Percentiles rank a stretch among this genome's conserved stretches.
Evolutionary conservation across 2,888 invertebrate species (phyloP).

Genomic region (Coelinius sp.): DNA sequence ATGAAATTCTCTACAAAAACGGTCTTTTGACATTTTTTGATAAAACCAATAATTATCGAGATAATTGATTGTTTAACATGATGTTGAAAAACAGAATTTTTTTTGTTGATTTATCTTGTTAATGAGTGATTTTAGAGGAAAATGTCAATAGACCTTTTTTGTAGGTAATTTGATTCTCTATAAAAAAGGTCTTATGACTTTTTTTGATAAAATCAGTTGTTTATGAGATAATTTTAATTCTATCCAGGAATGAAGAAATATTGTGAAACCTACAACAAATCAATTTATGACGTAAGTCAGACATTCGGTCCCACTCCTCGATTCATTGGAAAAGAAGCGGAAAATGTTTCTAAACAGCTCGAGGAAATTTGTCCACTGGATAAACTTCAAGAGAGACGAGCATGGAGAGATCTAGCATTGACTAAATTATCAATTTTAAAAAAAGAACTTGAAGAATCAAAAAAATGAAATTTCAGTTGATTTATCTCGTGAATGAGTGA

Average conservation of each 20-base stretch:
- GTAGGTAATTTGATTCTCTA: too few relatives aligned
- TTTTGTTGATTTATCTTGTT: too few relatives aligned
- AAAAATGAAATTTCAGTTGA: neutral
- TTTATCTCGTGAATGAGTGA: constrained; percentile 2
- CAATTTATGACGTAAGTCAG: constrained; percentile 77
- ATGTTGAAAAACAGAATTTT: too few relatives aligned
- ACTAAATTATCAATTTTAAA: constrained; percentile 86
- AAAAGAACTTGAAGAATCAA: constrained; percentile 75
- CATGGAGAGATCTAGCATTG: constrained; percentile 88
- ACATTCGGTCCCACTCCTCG: constrained; percentile 83
- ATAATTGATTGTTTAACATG: too few relatives aligned
- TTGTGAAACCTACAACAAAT: constrained; percentile 75
- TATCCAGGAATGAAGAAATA: constrained; percentile 75
- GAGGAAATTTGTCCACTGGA: constrained; percentile 82
- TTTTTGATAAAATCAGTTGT: too few relatives aligned
- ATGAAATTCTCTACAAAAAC: too few relatives aligned
- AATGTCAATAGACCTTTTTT: too few relatives aligned
- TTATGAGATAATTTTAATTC: neutral
- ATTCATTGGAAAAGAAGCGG: constrained; percentile 80
- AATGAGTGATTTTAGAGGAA: too few relatives aligned
- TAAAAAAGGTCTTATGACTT: too few relatives aligned
- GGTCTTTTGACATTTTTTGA: too few relatives aligned
- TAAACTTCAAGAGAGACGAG: constrained; percentile 80
- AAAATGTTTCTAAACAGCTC: constrained; percentile 80
- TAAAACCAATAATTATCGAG: too few relatives aligned